Percentiles rank a stretch among this genome's conserved stretches.
Evolutionary conservation across 2,113 vertebrate genomes (phyloP).

Genomic region (Oryzias melastigma): DNA sequence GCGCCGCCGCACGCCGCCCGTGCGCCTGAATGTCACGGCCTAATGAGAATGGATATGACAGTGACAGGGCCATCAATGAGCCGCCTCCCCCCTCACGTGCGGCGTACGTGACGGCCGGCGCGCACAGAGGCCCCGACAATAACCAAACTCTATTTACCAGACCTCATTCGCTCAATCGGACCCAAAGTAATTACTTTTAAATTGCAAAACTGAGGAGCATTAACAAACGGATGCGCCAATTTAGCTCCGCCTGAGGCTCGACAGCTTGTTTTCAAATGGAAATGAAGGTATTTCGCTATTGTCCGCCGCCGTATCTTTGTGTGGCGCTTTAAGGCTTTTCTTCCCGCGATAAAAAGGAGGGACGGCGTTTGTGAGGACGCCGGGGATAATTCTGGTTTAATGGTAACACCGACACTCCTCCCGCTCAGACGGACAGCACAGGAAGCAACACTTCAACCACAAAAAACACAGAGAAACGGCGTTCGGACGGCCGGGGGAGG

Average conservation of each 20-base stretch:
- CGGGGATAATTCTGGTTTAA: slow-evolving; percentile 56
- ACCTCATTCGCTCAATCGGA: slow-evolving; percentile 62
- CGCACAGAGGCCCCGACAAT: slow-evolving; percentile 62
- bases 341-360: slow-evolving; percentile 49
- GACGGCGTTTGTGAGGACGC: slow-evolving; percentile 40
- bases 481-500: neutral
- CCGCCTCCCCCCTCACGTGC: slow-evolving; percentile 18
- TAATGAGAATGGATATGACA: slow-evolving; percentile 74
- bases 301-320: slow-evolving; percentile 61
- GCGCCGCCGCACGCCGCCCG: slow-evolving; percentile 1
- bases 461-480: slow-evolving; percentile 15
- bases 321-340: slow-evolving; percentile 50
- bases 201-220: slow-evolving; percentile 73
- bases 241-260: slow-evolving; percentile 52
- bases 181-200: slow-evolving; percentile 75
- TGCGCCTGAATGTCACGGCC: slow-evolving; percentile 64
- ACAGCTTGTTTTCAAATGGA: slow-evolving; percentile 70
- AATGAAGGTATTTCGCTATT: slow-evolving; percentile 66
- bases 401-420: slow-evolving; percentile 27
- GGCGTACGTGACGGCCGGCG: slow-evolving; percentile 7
- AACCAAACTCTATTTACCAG: slow-evolving; percentile 69
- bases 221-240: slow-evolving; percentile 67
- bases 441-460: slow-evolving; percentile 41
- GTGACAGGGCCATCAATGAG: slow-evolving; percentile 59
- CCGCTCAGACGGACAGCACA: slow-evolving; percentile 29